Conservation (phyloP, 2,888 invertebrate genomes). For the Gymnocheta viridis region DNA sequence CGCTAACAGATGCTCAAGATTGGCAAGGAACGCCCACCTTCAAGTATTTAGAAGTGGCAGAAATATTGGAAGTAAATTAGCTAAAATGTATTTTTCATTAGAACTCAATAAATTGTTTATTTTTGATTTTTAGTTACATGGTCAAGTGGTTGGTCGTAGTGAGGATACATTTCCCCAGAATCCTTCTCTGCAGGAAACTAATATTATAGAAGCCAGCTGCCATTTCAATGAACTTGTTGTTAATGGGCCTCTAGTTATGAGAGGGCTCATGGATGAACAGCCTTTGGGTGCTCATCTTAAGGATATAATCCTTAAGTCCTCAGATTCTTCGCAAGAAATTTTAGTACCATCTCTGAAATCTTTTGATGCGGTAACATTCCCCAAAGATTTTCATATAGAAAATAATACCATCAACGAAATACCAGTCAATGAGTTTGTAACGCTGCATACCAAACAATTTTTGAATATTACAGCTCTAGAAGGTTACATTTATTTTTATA, state of each 20-base stretch:
- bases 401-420: slow-evolving; percentile 82
- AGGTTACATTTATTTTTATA: slow-evolving; percentile 82
- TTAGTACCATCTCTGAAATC: slow-evolving; percentile 82
- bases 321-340: slow-evolving; percentile 76
- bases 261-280: slow-evolving; percentile 81
- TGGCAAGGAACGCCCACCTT: slow-evolving; percentile 83
- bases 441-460: slow-evolving; percentile 82
- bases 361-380: slow-evolving; percentile 81
- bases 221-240: slow-evolving; percentile 83
- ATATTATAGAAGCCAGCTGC: slow-evolving; percentile 81
- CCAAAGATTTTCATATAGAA: slow-evolving; percentile 80
- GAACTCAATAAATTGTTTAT: not conserved
- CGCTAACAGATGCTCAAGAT: slow-evolving; percentile 81
- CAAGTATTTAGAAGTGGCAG: slow-evolving; percentile 83
- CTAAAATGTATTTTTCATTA: not conserved
- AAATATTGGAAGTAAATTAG: slow-evolving; percentile 80
- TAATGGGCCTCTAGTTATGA: slow-evolving; percentile 82
- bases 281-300: slow-evolving; percentile 80
- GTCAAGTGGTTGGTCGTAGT: slow-evolving; percentile 82
- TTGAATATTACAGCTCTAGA: slow-evolving; percentile 80
- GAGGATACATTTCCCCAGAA: slow-evolving; percentile 82
- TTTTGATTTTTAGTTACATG: slow-evolving; percentile 81
- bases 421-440: slow-evolving; percentile 82
- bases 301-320: slow-evolving; percentile 83
- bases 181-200: slow-evolving; percentile 82